Evolutionary conservation across 2,113 vertebrate species (phyloP).

Genomic region (Protobothrops flavoviridis): DNA sequence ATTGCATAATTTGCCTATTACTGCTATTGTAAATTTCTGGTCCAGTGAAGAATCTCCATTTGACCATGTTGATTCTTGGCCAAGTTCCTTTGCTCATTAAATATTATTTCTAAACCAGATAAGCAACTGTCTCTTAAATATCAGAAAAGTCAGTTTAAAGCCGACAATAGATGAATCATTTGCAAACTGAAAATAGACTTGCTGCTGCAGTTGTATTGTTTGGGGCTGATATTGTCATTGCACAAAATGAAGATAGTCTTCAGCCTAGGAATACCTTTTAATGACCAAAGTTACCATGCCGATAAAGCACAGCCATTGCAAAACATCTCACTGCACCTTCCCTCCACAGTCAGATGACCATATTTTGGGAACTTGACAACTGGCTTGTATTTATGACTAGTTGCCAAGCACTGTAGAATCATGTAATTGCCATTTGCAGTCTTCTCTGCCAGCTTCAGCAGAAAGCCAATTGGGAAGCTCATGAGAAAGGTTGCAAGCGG

Average conservation of each 20-base stretch:
- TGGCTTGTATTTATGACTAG: neutral
- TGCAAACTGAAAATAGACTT: neutral
- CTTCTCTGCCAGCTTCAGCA: neutral
- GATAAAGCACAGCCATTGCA: neutral
- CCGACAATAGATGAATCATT: neutral
- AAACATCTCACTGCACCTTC: neutral
- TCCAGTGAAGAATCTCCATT: neutral
- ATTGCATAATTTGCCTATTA: neutral
- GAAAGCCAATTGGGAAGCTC: neutral
- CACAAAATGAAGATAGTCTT: neutral
- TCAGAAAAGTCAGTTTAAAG: neutral
- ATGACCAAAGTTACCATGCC: neutral
- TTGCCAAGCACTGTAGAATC: neutral
- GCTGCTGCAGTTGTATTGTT: neutral
- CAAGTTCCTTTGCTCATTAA: neutral
- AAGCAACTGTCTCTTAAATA: neutral
- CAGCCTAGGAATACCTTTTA: neutral
- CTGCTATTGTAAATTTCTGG: neutral
- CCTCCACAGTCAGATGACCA: neutral
- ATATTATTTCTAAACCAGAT: neutral
- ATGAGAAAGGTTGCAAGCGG: neutral
- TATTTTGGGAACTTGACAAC: neutral
- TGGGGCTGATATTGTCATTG: neutral
- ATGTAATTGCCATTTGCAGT: neutral
- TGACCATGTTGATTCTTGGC: neutral